A percentile compares a stretch with the other conserved stretches of the same genome.
These are phyloP conservation scores for Acomys russatus DNA, from an alignment of 2,797 vertebrate species.

Conservation along the genomic window DNA sequence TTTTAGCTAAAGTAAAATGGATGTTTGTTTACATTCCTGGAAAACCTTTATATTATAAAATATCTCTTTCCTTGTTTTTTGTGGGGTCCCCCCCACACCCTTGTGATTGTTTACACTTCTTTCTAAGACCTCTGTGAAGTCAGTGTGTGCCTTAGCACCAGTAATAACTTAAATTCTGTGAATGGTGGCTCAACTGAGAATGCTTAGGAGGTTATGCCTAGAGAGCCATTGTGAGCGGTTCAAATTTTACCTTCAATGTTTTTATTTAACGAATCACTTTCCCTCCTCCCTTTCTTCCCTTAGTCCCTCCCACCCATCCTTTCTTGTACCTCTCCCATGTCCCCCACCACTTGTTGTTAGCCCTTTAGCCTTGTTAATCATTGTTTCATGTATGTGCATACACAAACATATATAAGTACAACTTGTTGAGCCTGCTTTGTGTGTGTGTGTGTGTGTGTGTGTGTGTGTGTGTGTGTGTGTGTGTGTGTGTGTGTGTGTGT, in stretches of 20 bases:
- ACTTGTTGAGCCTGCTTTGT: not conserved
- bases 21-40: slow-evolving; percentile 14
- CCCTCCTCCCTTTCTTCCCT: not conserved
- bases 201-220: not conserved
- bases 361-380: not conserved
- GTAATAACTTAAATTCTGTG: not conserved
- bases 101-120: not conserved
- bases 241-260: no score
- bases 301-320: not conserved
- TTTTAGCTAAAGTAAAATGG: not conserved
- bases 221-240: not conserved
- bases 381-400: not conserved
- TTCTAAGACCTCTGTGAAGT: not conserved
- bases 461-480: no score
- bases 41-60: slow-evolving; percentile 3
- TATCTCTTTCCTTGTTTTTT: not conserved
- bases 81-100: no score
- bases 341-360: no score
- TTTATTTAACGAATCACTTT: no score
- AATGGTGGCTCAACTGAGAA: not conserved
- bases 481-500: not conserved
- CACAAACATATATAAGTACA: not conserved
- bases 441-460: no score
- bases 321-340: not conserved
- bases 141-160: not conserved